phyloP scores from a whole-genome alignment of 2,113 vertebrate species.

The Corydoras maculifer region DNA sequence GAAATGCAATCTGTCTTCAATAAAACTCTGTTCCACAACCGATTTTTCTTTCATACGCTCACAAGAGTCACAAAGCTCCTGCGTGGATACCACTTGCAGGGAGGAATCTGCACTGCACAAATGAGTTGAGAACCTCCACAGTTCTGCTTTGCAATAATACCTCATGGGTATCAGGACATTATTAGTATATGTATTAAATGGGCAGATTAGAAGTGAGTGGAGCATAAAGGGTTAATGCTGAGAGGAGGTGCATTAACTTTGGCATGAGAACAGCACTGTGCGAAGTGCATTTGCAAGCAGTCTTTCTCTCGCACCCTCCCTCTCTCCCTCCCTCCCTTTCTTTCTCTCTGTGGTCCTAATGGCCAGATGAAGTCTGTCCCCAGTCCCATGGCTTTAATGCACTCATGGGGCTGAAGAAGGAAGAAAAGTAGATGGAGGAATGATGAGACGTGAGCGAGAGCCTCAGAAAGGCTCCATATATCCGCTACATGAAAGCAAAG shows the following conservation, averaged over 20 bases:
- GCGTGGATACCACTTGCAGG: too few relatives aligned
- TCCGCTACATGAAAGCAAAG: constrained; percentile 4
- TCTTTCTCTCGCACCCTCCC: neutral
- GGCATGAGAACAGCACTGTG: neutral
- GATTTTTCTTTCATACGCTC: too few relatives aligned
- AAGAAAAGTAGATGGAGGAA: constrained; percentile 16
- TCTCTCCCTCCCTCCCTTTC: constrained; percentile 8
- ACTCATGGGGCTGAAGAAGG: constrained; percentile 15
- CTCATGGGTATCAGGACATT: too few relatives aligned
- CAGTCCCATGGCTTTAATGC: constrained; percentile 18
- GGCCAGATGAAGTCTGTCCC: constrained; percentile 19
- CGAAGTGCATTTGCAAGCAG: constrained; percentile 11
- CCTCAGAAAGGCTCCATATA: neutral
- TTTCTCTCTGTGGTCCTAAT: constrained; percentile 27
- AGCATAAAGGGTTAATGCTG: constrained; percentile 18
- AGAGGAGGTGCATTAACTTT: constrained; percentile 23
- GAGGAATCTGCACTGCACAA: too few relatives aligned
- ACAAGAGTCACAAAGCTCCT: too few relatives aligned
- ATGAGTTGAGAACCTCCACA: too few relatives aligned
- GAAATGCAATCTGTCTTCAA: too few relatives aligned
- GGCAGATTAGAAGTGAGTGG: neutral
- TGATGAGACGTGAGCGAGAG: constrained; percentile 2
- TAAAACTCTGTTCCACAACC: too few relatives aligned
- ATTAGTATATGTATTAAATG: neutral
- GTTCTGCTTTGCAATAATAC: too few relatives aligned